These are phyloP conservation scores for Redunca redunca DNA, from an alignment of 2,113 vertebrate genomes.

Conservation along the genomic window DNA sequence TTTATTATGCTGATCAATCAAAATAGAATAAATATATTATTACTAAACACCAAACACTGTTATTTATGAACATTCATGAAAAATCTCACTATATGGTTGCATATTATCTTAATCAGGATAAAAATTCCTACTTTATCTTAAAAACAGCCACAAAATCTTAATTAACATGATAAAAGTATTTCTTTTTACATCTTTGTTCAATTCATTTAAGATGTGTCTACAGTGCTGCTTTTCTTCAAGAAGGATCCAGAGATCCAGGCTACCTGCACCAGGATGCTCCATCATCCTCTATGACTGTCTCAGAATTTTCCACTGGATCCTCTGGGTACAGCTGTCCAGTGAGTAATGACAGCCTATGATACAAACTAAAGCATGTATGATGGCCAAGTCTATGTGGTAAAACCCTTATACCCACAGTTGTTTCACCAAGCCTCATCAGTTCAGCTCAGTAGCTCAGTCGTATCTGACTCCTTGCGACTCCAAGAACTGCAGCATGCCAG, in stretches of 20 bases:
- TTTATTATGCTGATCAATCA: background rate
- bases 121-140: background rate
- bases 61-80: background rate
- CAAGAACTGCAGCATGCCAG: background rate
- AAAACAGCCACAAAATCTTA: background rate
- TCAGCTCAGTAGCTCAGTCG: background rate
- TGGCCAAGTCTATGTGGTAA: background rate
- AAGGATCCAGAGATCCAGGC: background rate
- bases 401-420: background rate
- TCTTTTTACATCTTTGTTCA: background rate
- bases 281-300: rapidly evolving
- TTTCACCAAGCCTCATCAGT: background rate
- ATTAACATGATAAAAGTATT: background rate
- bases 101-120: background rate
- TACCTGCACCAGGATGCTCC: background rate
- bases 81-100: background rate
- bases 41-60: background rate
- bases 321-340: background rate
- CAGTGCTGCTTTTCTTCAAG: background rate
- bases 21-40: background rate
- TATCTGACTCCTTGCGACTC: background rate
- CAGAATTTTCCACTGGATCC: background rate
- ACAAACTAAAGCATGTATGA: background rate
- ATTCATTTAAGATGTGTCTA: background rate
- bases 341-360: background rate